Conservation (phyloP, 2,113 vertebrate species). For the Vulpes ferrilata region DNA sequence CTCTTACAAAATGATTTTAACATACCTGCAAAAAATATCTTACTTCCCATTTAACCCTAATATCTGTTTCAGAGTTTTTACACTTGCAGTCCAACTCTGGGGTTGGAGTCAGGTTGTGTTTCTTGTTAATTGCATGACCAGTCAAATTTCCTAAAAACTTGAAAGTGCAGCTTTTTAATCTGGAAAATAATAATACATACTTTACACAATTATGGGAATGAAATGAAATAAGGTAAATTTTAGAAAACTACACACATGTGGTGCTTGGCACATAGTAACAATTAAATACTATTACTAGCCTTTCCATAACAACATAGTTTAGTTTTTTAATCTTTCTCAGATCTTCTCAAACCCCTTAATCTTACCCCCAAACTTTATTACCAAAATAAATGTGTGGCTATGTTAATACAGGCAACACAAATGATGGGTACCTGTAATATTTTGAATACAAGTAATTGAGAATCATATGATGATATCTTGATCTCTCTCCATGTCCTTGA, state of each 20-base stretch:
- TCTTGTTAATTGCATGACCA: neutral
- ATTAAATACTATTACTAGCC: neutral
- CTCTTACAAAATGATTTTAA: constrained; percentile 1
- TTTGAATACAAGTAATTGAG: neutral
- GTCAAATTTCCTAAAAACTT: constrained; percentile 1
- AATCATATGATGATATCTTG: neutral
- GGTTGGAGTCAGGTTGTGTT: neutral
- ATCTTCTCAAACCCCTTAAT: neutral
- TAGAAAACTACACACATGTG: neutral
- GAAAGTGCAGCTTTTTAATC: neutral
- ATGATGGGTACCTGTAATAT: neutral
- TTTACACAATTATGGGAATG: neutral
- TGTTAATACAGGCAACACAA: neutral
- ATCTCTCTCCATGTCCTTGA: neutral
- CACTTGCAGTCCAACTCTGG: neutral
- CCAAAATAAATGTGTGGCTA: neutral
- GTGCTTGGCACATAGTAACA: neutral
- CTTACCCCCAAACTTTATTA: neutral
- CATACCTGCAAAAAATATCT: neutral
- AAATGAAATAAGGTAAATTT: constrained; percentile 7
- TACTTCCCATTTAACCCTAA: neutral
- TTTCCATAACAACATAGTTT: neutral
- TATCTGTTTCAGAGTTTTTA: constrained; percentile 10
- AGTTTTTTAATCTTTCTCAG: neutral
- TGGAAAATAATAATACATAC: neutral